Evolutionary conservation across 2,888 invertebrate genomes (phyloP).

Genomic region (Drosophila merina): DNA sequence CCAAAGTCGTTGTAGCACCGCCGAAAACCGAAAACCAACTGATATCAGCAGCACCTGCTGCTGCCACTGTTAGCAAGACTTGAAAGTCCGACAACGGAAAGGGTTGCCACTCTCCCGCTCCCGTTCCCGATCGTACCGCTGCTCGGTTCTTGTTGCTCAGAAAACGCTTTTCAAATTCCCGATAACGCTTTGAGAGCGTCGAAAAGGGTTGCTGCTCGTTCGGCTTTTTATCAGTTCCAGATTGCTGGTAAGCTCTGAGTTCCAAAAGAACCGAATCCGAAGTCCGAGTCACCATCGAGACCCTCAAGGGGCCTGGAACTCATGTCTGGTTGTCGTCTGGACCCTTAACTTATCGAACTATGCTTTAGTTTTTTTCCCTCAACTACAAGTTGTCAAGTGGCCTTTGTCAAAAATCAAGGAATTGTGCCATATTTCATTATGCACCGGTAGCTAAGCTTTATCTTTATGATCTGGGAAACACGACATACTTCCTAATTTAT

Average conservation of each 20-base stretch:
- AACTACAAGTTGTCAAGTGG: conserved; percentile 1
- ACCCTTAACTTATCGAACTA: not conserved
- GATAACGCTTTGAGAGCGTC: conserved; percentile 48
- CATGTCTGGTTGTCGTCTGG: conserved; percentile 9
- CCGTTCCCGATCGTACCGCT: conserved; percentile 5
- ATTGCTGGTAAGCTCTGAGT: conserved; percentile 12
- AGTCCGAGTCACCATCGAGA: not conserved
- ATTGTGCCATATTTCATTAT: conserved; percentile 12
- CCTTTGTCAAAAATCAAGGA: conserved; percentile 8
- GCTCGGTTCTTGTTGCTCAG: conserved; percentile 27
- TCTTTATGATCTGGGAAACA: conserved; percentile 19
- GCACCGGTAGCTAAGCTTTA: conserved; percentile 4
- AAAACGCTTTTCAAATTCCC: conserved; percentile 33
- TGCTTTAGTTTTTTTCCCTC: not conserved
- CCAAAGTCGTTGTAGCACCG: conserved; percentile 46
- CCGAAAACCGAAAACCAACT: conserved; percentile 61
- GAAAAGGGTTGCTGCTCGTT: conserved; percentile 6
- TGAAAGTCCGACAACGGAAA: conserved; percentile 45
- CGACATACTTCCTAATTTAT: conserved; percentile 1
- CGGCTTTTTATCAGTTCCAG: conserved; percentile 43
- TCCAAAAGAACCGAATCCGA: conserved; percentile 3
- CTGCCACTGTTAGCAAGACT: conserved; percentile 57
- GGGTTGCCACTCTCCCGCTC: conserved; percentile 28
- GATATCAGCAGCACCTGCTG: conserved; percentile 53
- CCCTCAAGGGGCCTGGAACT: not conserved